Base-by-base conservation (phyloP, 2,113 vertebrate species). In the Plecturocebus donacophilus region DNA sequence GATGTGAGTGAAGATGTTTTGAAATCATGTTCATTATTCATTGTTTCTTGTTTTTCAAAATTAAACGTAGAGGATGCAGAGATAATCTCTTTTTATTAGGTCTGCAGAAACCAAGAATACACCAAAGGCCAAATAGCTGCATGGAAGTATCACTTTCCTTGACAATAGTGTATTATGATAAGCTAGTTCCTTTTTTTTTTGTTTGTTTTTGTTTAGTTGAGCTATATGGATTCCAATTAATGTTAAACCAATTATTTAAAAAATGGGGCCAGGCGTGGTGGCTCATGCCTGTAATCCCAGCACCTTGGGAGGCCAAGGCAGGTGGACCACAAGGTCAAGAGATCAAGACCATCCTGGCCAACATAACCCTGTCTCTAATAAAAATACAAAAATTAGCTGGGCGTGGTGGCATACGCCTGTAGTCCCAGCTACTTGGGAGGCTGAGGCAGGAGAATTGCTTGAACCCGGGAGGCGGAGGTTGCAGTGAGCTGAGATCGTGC, bases 1-100 rank as follows among this genome's bases (percentile, higher is more conserved):
- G 85, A 97, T 96, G 61, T 56, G 58, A 58, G 40, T 89, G 79
- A 98, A 97, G 95, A 91, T 96, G 71, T 89, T 97, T 87, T 89
- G 40, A 98, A 98, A 93, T 95, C 12, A 97, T 95, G 94, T 84
- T 58, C 92, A 96, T 98, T 97, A 97, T 96, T 97, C 96, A 96
- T 94, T 75, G 79, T 94, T 95, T 87, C 27, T 94, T 88, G 49
- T 93, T 98, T 97, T 96, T 93, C 71, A 96, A 98, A 98, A 97
- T 96, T 95, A 95, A 98, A 96, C 58, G 80, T 92, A 97, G 32
- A 94, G 16, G 75, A 73, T 93, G 85, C 21, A 88, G 79, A 97
- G 64, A 95, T 96, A 98, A 97, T 87, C 52, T 13, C 49, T 96
- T 95, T 92, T 85, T 79, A 90, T 95, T 95, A 97, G 58, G 56